phyloP scores from a whole-genome alignment of 30 jellyfish, hydroid and myxozoan genomes.

The Turritopsis rubra region DNA sequence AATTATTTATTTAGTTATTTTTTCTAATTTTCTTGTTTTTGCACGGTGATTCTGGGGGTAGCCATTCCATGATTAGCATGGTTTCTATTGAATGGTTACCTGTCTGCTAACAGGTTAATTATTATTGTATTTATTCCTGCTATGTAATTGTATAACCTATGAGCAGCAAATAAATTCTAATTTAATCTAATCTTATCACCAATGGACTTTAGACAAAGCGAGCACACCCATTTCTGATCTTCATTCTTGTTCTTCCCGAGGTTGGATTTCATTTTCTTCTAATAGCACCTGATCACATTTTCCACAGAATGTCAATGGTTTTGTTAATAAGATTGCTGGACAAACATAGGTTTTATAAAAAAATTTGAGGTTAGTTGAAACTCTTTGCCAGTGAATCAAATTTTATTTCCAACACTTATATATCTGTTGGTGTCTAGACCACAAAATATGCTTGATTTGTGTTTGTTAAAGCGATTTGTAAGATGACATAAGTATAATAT shows the following conservation, averaged over 20 bases:
- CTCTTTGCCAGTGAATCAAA: slow-evolving; percentile 16
- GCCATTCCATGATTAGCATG: no score
- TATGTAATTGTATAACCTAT: no score
- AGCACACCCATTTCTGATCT: no score
- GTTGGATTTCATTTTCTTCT: slow-evolving; percentile 16
- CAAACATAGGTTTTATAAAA: not conserved
- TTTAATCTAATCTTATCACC: no score
- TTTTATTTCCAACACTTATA: not conserved
- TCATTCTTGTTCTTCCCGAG: not conserved
- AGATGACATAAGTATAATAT: not conserved
- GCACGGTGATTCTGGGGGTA: no score
- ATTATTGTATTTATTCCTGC: no score
- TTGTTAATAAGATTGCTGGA: not conserved
- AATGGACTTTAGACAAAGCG: no score
- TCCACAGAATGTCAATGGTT: not conserved
- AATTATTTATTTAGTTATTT: no score
- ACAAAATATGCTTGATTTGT: not conserved
- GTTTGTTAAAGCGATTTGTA: not conserved
- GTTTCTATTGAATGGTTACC: no score
- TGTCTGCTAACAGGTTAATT: no score
- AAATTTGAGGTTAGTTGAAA: slow-evolving; percentile 5
- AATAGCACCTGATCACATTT: slow-evolving; percentile 8
- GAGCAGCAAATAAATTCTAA: no score
- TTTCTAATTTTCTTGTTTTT: no score
- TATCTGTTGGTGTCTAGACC: slow-evolving; percentile 18